Conservation (phyloP, 2,113 vertebrate species). For the Muntiacus reevesi region DNA sequence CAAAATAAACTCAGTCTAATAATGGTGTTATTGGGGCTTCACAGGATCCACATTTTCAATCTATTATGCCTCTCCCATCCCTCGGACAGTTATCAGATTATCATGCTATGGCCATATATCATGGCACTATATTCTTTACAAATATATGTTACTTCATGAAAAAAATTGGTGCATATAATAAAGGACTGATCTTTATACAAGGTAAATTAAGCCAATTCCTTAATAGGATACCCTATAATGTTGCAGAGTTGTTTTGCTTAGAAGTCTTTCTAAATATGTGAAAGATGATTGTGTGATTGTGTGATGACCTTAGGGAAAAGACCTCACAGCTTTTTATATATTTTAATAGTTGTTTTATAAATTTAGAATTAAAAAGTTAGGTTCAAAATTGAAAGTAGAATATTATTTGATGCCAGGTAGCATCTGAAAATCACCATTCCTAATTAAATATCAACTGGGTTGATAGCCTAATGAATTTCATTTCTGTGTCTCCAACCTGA, state of each 20-base stretch:
- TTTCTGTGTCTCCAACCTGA: neutral
- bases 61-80: too few species aligned
- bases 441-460: neutral
- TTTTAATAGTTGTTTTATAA: neutral
- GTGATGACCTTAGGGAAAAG: neutral
- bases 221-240: neutral
- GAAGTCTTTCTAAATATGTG: neutral
- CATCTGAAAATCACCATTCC: neutral
- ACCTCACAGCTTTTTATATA: neutral
- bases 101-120: neutral
- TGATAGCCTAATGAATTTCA: neutral
- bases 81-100: neutral
- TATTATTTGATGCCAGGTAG: neutral
- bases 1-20: neutral
- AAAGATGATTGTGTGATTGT: neutral
- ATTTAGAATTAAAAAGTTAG: neutral
- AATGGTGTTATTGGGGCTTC: accelerated
- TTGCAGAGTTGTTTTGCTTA: neutral
- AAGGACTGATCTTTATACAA: neutral
- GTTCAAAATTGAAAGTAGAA: neutral
- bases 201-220: neutral
- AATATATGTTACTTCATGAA: neutral
- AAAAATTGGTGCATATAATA: neutral
- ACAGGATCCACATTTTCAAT: neutral
- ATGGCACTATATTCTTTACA: neutral